Percentiles rank a stretch among this genome's conserved stretches.
Conservation (phyloP, 2,888 invertebrate genomes). For the Lasioglossum oenotherae region DNA sequence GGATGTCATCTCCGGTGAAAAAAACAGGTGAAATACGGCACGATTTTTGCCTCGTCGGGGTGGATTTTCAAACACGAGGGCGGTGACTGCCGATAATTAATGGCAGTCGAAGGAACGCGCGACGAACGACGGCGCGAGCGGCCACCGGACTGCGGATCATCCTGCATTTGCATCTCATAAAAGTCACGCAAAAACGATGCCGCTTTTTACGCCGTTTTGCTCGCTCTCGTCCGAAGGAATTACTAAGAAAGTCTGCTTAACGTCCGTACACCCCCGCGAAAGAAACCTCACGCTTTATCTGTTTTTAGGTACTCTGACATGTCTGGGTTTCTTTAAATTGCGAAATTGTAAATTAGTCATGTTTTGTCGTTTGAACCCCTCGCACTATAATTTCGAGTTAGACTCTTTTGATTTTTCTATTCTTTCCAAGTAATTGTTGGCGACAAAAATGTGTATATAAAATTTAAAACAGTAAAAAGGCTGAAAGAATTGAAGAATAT, state of each 20-base stretch:
- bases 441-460: not conserved
- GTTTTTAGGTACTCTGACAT: not conserved
- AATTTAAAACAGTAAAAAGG: not conserved
- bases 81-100: slow-evolving; percentile 31
- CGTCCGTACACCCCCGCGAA: not conserved
- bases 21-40: slow-evolving; percentile 27
- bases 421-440: not conserved
- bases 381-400: not conserved
- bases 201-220: not conserved
- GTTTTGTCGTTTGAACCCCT: not conserved
- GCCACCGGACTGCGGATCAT: slow-evolving; percentile 2
- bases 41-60: slow-evolving; percentile 27
- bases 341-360: not conserved
- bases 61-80: slow-evolving; percentile 26
- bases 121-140: not conserved
- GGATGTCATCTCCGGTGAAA: slow-evolving; percentile 19
- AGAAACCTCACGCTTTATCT: not conserved
- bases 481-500: not conserved
- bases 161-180: slow-evolving; percentile 1
- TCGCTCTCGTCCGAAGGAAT: not conserved
- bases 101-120: slow-evolving; percentile 1
- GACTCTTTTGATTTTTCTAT: not conserved
- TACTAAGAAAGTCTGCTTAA: not conserved
- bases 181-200: not conserved
- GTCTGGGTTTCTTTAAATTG: no score